Evolutionary conservation across 30 jellyfish, hydroid and myxozoan species (phyloP).

Genomic region (Cassiopea xamachana): DNA sequence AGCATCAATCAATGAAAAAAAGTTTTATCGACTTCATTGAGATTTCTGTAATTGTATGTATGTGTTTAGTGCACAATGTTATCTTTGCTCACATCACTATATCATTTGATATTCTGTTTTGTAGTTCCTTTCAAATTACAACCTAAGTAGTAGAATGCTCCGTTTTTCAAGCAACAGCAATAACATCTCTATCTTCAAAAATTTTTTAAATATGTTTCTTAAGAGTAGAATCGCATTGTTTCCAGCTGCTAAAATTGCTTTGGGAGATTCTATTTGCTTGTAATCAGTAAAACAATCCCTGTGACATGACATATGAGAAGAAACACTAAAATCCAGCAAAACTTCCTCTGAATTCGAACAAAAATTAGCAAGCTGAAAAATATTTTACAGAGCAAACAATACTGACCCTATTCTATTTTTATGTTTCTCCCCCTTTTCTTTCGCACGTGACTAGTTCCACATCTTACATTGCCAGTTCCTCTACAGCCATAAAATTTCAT

Average conservation of each 20-base stretch:
- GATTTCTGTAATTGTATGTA: background rate
- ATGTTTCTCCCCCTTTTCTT: background rate
- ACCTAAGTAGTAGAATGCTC: background rate
- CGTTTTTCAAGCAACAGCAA: background rate
- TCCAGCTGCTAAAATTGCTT: background rate
- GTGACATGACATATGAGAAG: background rate
- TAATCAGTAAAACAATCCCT: background rate
- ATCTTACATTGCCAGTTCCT: background rate
- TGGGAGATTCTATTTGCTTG: background rate
- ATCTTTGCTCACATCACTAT: background rate
- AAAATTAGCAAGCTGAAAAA: background rate
- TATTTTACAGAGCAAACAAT: background rate
- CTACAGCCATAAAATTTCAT: background rate
- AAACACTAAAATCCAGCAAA: background rate
- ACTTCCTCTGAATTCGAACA: background rate
- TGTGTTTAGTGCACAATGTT: background rate
- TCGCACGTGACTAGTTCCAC: background rate
- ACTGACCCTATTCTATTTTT: background rate
- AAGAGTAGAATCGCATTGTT: background rate
- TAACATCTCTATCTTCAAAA: background rate
- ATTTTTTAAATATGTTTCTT: background rate
- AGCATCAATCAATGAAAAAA: too few relatives aligned
- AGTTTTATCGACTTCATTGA: background rate
- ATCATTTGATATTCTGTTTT: background rate
- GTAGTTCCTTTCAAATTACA: background rate